A percentile compares a stretch with the other conserved stretches of the same genome.
Evolutionary conservation across 2,113 vertebrate genomes (phyloP).

Genomic region (Bolborhynchus lineola): DNA sequence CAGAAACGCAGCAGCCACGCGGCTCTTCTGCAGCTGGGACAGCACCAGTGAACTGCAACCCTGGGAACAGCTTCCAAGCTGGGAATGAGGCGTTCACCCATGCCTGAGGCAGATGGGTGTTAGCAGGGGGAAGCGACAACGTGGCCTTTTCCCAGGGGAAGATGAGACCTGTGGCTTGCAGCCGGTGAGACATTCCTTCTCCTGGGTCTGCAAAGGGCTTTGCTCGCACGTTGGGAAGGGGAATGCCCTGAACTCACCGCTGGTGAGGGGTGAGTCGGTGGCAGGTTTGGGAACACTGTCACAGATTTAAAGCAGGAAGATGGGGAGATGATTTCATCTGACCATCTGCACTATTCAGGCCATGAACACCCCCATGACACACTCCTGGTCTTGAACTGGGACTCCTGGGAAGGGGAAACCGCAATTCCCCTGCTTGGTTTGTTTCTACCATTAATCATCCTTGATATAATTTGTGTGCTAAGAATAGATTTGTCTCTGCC

Average conservation of each 20-base stretch:
- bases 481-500: slow-evolving; percentile 27
- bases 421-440: slow-evolving; percentile 10
- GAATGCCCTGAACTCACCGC: background rate
- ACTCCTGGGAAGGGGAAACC: background rate
- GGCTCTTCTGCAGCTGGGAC: background rate
- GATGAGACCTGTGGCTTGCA: background rate
- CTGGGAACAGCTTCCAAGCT: background rate
- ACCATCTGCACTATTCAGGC: background rate
- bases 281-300: accelerated
- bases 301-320: background rate
- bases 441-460: slow-evolving; percentile 28
- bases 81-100: background rate
- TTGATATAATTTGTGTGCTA: slow-evolving; percentile 41
- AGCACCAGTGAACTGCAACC: background rate
- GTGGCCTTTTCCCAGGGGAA: accelerated
- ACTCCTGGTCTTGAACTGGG: background rate
- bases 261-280: background rate
- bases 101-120: background rate
- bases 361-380: background rate
- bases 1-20: background rate
- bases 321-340: background rate
- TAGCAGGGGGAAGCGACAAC: background rate
- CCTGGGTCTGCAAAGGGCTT: background rate
- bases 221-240: background rate
- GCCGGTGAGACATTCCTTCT: background rate